Evolutionary conservation across 2,797 vertebrate genomes (phyloP), one percentile per base, ranked within the genome.

Genomic region (Karalla daura): DNA sequence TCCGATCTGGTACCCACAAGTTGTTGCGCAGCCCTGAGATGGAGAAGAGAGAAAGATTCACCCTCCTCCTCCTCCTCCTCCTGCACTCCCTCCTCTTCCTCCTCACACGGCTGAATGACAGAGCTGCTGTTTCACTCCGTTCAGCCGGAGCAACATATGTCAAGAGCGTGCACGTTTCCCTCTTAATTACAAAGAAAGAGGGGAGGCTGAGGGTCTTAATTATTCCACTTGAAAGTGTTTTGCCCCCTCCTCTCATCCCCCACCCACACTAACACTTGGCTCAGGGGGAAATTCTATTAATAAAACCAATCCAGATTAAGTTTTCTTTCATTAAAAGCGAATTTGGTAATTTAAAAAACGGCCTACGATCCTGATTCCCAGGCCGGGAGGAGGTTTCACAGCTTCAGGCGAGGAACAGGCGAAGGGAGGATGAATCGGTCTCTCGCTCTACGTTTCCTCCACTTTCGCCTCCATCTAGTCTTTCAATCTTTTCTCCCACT

Each of bases 271-370:
- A n/a, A n/a, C n/a, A 37, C 62, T 78, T 59, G 36, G 62, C 84
- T 72, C 62, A 1, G 43, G 75, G 41, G 86, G 69, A 51, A 60
- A 67, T 73, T 80, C 80, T 88, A 88, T 90, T 90, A 88, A 88
- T 89, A 89, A 89, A 89, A 80, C 71, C 80, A 78, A 89, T 90
- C 80, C 83, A 84, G 80, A 90, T 90, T 81, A 85, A 33, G 55
- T 75, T 77, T 86, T 81, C 63, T 69, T 85, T 80, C 79, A 88
- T 81, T 85, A 81, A 81, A 78, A 76, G 63, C 58, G 74, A 80
- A 76, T 86, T 79, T 83, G 54, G 50, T 72, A 53, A 80, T 87
- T 88, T 69, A 84, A 79, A 84, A 79, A 72, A 51, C 65, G 30
- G 70, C 70, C 76, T 49, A 49, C 40, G 39, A 77, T 72, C 52